These are phyloP conservation scores for Mugil cephalus DNA, from an alignment of 2,113 vertebrate genomes.

Conservation along the genomic window DNA sequence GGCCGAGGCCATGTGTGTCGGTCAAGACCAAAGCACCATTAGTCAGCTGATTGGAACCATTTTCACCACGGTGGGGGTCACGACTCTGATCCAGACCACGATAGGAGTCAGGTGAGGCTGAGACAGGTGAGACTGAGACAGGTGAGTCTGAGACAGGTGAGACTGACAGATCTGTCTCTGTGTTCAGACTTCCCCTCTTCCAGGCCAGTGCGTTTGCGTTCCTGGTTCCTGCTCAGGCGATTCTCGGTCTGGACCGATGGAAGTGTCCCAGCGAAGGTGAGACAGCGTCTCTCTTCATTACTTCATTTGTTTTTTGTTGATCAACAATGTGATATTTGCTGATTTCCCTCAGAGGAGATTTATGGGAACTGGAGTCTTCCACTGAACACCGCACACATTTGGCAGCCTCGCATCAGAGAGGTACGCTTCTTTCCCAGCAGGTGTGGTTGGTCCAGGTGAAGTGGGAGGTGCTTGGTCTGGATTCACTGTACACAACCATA, in stretches of 20 bases:
- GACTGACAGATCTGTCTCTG: not conserved
- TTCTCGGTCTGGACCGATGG: slow-evolving; percentile 75
- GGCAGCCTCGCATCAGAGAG: slow-evolving; percentile 96
- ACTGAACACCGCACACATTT: slow-evolving; percentile 91
- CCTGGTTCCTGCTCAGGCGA: slow-evolving; percentile 76
- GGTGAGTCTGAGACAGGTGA: slow-evolving; percentile 71
- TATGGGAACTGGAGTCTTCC: slow-evolving; percentile 93
- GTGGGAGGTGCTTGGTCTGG: too few species aligned
- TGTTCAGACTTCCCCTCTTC: slow-evolving; percentile 74
- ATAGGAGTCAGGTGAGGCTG: slow-evolving; percentile 90
- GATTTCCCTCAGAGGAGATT: slow-evolving; percentile 88
- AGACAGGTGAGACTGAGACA: slow-evolving; percentile 72
- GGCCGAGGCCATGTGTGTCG: slow-evolving; percentile 94
- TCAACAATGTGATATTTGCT: not conserved
- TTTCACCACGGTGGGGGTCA: slow-evolving; percentile 95
- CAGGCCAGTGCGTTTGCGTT: slow-evolving; percentile 77
- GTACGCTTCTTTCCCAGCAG: slow-evolving; percentile 29
- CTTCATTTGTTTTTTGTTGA: not conserved
- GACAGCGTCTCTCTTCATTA: not conserved
- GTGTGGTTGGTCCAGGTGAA: not conserved
- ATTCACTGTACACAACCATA: too few species aligned
- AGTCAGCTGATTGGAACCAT: slow-evolving; percentile 97
- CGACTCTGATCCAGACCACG: slow-evolving; percentile 95
- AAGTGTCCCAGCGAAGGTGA: slow-evolving; percentile 72
- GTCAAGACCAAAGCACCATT: slow-evolving; percentile 91